phyloP scores from a whole-genome alignment of 2,113 vertebrate species.

The Saimiri boliviensis region DNA sequence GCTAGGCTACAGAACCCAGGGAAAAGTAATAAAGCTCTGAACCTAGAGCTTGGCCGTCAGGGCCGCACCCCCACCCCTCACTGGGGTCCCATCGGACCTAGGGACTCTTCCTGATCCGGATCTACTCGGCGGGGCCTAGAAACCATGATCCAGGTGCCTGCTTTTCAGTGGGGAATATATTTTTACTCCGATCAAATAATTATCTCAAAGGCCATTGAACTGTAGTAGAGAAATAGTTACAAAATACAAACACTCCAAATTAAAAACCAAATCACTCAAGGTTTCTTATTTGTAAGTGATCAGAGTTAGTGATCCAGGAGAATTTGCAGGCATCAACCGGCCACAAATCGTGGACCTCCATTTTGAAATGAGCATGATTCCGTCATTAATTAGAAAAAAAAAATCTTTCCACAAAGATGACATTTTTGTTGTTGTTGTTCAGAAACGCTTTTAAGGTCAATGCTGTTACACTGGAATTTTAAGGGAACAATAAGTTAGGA shows the following conservation, averaged over 20 bases:
- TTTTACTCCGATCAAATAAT: neutral
- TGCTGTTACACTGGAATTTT: neutral
- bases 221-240: neutral
- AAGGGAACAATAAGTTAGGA: neutral
- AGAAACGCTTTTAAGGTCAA: neutral
- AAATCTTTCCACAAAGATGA: neutral
- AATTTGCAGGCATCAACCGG: neutral
- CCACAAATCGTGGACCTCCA: conserved; percentile 53
- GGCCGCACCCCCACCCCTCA: neutral
- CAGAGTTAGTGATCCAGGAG: conserved; percentile 7
- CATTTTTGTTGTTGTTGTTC: neutral
- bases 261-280: neutral
- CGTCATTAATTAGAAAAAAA: conserved; percentile 20
- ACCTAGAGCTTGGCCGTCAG: neutral
- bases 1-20: neutral
- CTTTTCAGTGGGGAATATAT: conserved; percentile 25
- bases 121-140: neutral
- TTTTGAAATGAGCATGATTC: conserved; percentile 62
- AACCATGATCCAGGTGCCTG: neutral
- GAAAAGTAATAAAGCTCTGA: neutral
- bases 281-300: neutral
- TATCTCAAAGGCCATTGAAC: neutral
- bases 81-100: neutral
- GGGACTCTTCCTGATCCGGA: neutral
- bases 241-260: conserved; percentile 4